Evolutionary conservation across 2,888 invertebrate species (phyloP).

Genomic region (Pheosia gnoma): DNA sequence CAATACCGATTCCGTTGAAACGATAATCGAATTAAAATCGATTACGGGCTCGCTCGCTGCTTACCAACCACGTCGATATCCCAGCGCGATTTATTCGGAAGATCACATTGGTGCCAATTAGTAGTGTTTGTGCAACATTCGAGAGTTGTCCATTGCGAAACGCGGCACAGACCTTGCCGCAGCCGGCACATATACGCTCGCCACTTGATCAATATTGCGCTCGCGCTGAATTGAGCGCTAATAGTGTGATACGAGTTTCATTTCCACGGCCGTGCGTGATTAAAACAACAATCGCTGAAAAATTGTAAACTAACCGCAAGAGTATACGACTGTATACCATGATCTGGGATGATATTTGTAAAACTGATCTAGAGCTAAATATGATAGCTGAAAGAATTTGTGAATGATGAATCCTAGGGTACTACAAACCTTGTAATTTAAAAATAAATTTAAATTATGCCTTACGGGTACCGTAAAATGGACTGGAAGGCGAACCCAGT

Average conservation of each 20-base stretch:
- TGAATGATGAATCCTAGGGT: too few species aligned
- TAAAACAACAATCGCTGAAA: too few species aligned
- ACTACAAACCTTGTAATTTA: too few species aligned
- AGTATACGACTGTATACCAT: too few species aligned
- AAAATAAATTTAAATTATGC: too few species aligned
- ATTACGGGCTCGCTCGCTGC: slow-evolving; percentile 2
- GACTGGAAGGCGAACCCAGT: too few species aligned
- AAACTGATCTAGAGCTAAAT: too few species aligned
- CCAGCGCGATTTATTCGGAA: slow-evolving; percentile 20
- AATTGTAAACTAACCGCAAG: too few species aligned
- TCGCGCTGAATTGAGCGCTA: slow-evolving; percentile 6
- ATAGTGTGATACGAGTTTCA: not conserved
- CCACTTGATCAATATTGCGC: slow-evolving; percentile 17
- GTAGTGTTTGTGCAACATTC: slow-evolving; percentile 46
- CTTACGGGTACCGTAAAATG: too few species aligned
- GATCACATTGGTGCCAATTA: slow-evolving; percentile 35
- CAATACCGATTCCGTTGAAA: not conserved
- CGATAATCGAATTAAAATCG: slow-evolving; percentile 3
- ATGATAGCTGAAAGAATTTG: too few species aligned
- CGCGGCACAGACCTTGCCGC: slow-evolving; percentile 53
- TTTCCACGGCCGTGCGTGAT: slow-evolving; percentile 1
- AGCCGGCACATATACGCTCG: slow-evolving; percentile 33
- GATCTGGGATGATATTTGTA: too few species aligned
- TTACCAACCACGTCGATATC: not conserved
- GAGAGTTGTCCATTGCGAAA: slow-evolving; percentile 49